phyloP scores from a whole-genome alignment of 2,797 vertebrate species.

The Darevskia mixta region DNA sequence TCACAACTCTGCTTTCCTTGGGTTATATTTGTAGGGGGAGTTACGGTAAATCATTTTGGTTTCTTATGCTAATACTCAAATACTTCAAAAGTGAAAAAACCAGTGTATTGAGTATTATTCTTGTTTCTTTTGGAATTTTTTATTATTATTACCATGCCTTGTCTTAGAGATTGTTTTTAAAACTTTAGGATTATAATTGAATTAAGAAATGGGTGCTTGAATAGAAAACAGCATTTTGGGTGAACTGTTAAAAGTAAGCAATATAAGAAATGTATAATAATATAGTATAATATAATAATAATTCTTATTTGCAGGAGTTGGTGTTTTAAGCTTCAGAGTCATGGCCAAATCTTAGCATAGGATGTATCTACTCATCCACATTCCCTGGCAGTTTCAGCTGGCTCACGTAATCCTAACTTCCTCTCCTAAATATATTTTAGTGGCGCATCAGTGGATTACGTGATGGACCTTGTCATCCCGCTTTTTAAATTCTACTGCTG shows the following conservation, averaged over 20 bases:
- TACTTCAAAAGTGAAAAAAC: slow-evolving; percentile 35
- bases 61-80: slow-evolving; percentile 13
- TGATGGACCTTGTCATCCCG: background rate
- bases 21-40: background rate
- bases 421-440: background rate
- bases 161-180: background rate
- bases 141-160: background rate
- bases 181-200: slow-evolving; percentile 24
- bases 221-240: slow-evolving; percentile 1
- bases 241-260: slow-evolving; percentile 23
- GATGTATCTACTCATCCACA: slow-evolving; percentile 46
- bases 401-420: slow-evolving; percentile 47
- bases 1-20: slow-evolving; percentile 43
- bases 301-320: slow-evolving; percentile 46
- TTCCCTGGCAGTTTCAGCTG: slow-evolving; percentile 45
- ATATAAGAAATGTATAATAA: background rate
- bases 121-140: background rate
- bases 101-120: slow-evolving; percentile 6
- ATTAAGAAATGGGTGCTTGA: background rate
- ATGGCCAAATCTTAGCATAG: slow-evolving; percentile 57
- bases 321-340: slow-evolving; percentile 60
- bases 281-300: slow-evolving; percentile 19
- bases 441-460: background rate
- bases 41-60: background rate
- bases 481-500: too few species aligned